Evolutionary conservation across 2,888 invertebrate species (phyloP).

Genomic region (Acanthacorydalis orientalis): DNA sequence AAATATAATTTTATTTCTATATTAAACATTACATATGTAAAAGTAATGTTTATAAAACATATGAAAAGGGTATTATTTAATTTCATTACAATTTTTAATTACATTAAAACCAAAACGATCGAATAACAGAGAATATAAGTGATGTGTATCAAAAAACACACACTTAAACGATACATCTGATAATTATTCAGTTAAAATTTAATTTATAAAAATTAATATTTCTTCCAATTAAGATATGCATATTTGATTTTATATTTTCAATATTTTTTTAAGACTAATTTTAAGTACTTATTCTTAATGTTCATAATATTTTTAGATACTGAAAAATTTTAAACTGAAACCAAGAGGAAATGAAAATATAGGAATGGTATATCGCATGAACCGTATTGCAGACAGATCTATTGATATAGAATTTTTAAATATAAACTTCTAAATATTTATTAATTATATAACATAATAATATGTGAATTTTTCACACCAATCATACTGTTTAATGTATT

Average conservation of each 20-base stretch:
- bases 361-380: constrained; percentile 26
- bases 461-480: background rate
- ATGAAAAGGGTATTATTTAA: too few relatives aligned
- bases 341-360: constrained; percentile 14
- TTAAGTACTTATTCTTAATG: background rate
- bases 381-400: constrained; percentile 23
- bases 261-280: background rate
- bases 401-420: constrained; percentile 20
- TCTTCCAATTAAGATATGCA: background rate
- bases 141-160: too few relatives aligned
- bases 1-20: too few relatives aligned
- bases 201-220: background rate
- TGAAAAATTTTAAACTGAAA: constrained; percentile 18
- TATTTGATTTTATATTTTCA: background rate
- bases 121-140: too few relatives aligned
- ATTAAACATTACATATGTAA: too few relatives aligned
- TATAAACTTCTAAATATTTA: constrained; percentile 27
- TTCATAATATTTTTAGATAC: constrained; percentile 18
- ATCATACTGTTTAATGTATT: constrained; percentile 12
- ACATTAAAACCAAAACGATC: background rate
- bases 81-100: too few relatives aligned
- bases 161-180: too few relatives aligned
- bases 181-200: too few relatives aligned
- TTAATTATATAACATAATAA: constrained; percentile 21
- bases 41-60: too few relatives aligned